Percentiles rank a stretch among this genome's conserved stretches.
Conservation (phyloP, 1,140 invertebrate species). For the Zaprionus inermis region DNA sequence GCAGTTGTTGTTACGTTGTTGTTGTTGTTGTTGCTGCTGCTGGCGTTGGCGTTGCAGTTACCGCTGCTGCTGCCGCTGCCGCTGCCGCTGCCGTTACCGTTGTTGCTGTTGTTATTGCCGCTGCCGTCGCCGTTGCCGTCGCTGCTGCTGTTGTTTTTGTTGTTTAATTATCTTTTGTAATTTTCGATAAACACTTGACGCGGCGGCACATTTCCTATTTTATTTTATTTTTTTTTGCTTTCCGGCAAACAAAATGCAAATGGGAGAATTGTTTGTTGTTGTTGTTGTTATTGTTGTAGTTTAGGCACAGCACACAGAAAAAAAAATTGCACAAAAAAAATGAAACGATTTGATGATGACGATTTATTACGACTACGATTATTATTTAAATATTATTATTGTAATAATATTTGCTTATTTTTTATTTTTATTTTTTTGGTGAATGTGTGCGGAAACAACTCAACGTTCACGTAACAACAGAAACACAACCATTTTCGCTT, state of each 20-base stretch:
- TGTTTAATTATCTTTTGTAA: constrained; percentile 49
- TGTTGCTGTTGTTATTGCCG: constrained; percentile 5
- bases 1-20: constrained; percentile 37
- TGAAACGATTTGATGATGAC: background rate
- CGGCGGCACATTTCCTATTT: constrained; percentile 20
- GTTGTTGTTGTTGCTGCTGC: constrained; percentile 25
- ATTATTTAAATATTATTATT: constrained; percentile 21
- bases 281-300: constrained; percentile 29
- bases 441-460: constrained; percentile 15
- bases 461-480: constrained; percentile 70
- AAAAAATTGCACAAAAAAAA: constrained; percentile 13
- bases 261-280: constrained; percentile 10
- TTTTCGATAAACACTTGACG: constrained; percentile 41
- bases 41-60: constrained; percentile 4
- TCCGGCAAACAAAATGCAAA: constrained; percentile 4
- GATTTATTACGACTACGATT: background rate
- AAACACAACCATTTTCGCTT: constrained; percentile 69
- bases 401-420: background rate
- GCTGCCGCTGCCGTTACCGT: background rate
- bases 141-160: constrained; percentile 29
- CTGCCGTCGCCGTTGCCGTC: constrained; percentile 15
- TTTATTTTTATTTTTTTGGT: constrained; percentile 48
- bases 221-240: constrained; percentile 44
- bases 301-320: constrained; percentile 18
- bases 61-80: background rate